Percentiles rank a stretch among this genome's conserved stretches.
These are phyloP conservation scores for Porites evermanni DNA, from an alignment of 92 coral and sea anemone genomes.

Conservation along the genomic window DNA sequence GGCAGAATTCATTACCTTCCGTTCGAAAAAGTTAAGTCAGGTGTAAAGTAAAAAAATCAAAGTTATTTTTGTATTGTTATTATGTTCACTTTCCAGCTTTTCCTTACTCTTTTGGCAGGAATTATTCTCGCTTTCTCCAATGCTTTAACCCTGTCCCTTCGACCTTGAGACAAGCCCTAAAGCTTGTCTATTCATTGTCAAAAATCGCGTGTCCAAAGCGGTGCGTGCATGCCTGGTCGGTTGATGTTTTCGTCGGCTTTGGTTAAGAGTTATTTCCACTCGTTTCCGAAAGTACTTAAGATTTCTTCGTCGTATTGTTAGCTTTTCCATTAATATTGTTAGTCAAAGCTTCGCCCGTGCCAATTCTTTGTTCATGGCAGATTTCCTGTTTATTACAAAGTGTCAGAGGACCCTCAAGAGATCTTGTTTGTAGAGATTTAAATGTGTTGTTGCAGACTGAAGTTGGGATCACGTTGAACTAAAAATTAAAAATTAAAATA, in stretches of 20 bases:
- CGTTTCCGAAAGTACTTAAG: background rate
- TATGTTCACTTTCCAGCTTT: background rate
- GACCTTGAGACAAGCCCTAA: background rate
- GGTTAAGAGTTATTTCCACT: conserved; percentile 4
- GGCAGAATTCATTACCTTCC: background rate
- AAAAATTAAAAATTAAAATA: no score
- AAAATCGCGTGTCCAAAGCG: conserved; percentile 21
- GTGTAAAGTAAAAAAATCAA: background rate
- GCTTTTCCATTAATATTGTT: conserved; percentile 3
- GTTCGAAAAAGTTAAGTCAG: background rate
- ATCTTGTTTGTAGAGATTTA: no score
- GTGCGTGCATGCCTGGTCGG: conserved; percentile 16
- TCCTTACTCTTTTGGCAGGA: background rate
- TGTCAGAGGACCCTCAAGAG: no score
- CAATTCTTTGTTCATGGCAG: background rate
- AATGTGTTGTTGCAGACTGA: no score
- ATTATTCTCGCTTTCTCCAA: background rate
- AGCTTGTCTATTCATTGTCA: background rate
- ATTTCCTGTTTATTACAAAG: background rate
- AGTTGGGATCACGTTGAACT: no score
- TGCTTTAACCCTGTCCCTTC: background rate
- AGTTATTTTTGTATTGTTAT: conserved; percentile 1
- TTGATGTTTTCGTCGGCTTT: background rate
- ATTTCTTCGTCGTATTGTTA: background rate
- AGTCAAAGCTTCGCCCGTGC: background rate